phyloP scores from a whole-genome alignment of 2,113 vertebrate genomes.

The Dolichallabes microphthalmus region DNA sequence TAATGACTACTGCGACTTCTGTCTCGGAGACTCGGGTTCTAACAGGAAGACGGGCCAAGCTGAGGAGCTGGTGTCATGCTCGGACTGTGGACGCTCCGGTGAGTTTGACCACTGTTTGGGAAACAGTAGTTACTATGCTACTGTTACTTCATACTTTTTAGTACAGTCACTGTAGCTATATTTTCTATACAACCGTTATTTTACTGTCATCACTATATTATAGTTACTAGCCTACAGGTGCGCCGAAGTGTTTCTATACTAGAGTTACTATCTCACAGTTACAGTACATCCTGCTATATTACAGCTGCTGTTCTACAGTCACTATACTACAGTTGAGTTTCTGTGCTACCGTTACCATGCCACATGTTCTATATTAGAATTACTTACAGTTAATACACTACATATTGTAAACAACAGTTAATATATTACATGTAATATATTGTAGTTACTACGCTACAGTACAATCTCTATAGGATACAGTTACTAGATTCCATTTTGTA shows the following conservation, averaged over 20 bases:
- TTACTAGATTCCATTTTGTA: not conserved
- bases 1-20: constrained; percentile 99
- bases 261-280: not conserved
- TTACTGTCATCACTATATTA: not conserved
- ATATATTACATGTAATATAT: not conserved
- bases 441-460: not conserved
- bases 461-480: not conserved
- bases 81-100: constrained; percentile 98
- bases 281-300: not conserved
- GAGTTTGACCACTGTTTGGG: constrained; percentile 65
- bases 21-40: constrained; percentile 92
- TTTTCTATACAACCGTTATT: not conserved
- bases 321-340: not conserved
- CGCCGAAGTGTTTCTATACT: too few species aligned
- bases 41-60: constrained; percentile 96
- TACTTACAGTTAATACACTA: too few species aligned
- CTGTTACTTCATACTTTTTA: not conserved
- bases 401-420: too few species aligned
- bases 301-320: not conserved
- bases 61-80: constrained; percentile 95
- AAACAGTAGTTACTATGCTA: not conserved
- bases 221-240: not conserved
- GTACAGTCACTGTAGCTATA: not conserved
- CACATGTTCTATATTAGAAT: too few species aligned
- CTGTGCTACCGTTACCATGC: not conserved